These are phyloP conservation scores for Amazona vittata DNA, from an alignment of 2,113 vertebrate genomes.

Conservation along the genomic window DNA sequence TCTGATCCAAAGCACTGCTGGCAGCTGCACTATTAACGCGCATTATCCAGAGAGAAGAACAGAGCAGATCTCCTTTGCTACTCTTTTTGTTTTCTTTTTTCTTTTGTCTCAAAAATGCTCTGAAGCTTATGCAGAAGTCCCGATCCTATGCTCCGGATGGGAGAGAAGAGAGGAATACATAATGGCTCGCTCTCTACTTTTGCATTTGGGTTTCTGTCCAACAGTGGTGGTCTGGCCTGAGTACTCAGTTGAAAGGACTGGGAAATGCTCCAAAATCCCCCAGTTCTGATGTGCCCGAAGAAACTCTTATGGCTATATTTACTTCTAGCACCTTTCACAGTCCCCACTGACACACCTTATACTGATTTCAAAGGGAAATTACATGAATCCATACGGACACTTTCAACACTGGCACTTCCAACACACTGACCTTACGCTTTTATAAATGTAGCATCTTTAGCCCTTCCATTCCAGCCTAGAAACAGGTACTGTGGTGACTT, in stretches of 20 bases:
- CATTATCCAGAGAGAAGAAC: not conserved
- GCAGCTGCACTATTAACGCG: not conserved
- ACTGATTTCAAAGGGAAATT: not conserved
- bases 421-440: not conserved
- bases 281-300: not conserved
- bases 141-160: not conserved
- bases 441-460: not conserved
- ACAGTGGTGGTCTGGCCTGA: not conserved
- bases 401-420: not conserved
- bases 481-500: not conserved
- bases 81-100: not conserved
- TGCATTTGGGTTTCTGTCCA: not conserved
- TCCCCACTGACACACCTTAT: not conserved
- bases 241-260: not conserved
- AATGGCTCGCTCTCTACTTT: not conserved
- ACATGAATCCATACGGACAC: not conserved
- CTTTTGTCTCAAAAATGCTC: not conserved
- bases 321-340: not conserved
- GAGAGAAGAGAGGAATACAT: not conserved
- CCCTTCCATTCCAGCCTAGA: not conserved
- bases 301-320: not conserved
- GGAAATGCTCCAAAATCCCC: constrained; percentile 6
- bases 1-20: not conserved
- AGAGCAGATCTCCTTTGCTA: not conserved
- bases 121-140: not conserved